These are phyloP conservation scores for Clistopyga incitator DNA, from an alignment of 2,888 invertebrate species.

Conservation along the genomic window DNA sequence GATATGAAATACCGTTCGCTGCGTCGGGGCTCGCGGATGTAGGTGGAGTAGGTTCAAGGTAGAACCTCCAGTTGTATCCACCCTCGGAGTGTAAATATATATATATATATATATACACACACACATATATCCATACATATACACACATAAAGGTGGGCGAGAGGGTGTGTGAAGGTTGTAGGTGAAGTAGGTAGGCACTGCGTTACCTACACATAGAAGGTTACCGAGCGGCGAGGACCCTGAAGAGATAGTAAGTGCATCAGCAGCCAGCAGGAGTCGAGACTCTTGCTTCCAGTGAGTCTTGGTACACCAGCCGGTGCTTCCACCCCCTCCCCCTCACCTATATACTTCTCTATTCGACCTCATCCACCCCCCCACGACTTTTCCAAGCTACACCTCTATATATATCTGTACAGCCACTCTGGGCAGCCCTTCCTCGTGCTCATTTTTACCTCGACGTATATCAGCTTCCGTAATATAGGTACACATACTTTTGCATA, in stretches of 20 bases:
- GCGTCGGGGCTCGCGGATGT: conserved; percentile 55
- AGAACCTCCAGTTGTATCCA: conserved; percentile 31
- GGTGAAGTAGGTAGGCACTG: conserved; percentile 24
- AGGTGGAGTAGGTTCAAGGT: conserved; percentile 55
- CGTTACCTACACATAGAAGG: conserved; percentile 27
- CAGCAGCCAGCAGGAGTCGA: conserved; percentile 44
- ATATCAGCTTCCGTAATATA: conserved; percentile 23
- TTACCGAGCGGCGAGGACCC: conserved; percentile 4
- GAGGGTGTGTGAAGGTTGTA: conserved; percentile 24
- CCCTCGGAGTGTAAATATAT: not conserved
- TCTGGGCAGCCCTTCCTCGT: conserved; percentile 31
- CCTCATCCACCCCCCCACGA: conserved; percentile 35
- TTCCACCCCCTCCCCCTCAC: not conserved
- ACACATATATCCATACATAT: not conserved
- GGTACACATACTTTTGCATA: not conserved
- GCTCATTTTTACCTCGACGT: conserved; percentile 37
- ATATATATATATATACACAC: not conserved
- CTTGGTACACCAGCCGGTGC: conserved; percentile 23
- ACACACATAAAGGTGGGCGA: too few species aligned
- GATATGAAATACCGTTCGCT: conserved; percentile 80
- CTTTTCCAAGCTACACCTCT: conserved; percentile 32
- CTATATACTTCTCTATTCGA: conserved; percentile 39
- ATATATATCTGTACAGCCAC: conserved; percentile 42
- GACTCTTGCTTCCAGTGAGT: conserved; percentile 31
- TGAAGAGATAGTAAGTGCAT: conserved; percentile 63